These are phyloP conservation scores for Neofelis nebulosa DNA, from an alignment of 2,113 vertebrate genomes.

Conservation along the genomic window DNA sequence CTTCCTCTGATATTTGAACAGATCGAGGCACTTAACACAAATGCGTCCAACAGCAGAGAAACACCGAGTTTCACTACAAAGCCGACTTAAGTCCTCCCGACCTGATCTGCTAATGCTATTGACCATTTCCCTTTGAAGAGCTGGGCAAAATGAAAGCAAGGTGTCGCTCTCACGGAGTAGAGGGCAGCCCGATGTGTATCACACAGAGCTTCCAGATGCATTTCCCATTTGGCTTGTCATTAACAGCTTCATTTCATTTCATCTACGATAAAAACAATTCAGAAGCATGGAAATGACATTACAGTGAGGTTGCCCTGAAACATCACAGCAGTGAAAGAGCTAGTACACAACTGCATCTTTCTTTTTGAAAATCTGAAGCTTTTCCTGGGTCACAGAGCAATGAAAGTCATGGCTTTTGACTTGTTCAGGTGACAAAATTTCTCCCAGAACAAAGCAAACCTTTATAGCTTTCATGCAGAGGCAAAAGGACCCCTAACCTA, in stretches of 20 bases:
- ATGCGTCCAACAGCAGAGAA: conserved; percentile 9
- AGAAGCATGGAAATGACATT: conserved; percentile 72
- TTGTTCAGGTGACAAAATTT: conserved; percentile 36
- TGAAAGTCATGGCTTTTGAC: conserved; percentile 38
- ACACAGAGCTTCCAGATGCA: conserved; percentile 49
- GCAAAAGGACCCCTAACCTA: neutral
- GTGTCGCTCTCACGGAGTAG: conserved; percentile 7
- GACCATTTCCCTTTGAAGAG: conserved; percentile 70
- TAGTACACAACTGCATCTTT: conserved; percentile 33
- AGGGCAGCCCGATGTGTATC: neutral
- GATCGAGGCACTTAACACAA: conserved; percentile 30
- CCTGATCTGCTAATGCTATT: conserved; percentile 74
- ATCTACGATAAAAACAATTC: conserved; percentile 59
- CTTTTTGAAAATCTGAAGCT: conserved; percentile 34
- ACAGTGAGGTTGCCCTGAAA: conserved; percentile 31
- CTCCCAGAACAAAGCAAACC: conserved; percentile 26
- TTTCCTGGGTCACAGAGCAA: conserved; percentile 41
- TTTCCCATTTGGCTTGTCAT: conserved; percentile 64
- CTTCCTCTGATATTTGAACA: neutral
- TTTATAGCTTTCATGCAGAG: conserved; percentile 29
- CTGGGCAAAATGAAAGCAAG: conserved; percentile 64
- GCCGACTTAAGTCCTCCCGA: neutral
- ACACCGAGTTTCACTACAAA: neutral
- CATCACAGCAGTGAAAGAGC: conserved; percentile 28
- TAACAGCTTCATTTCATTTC: conserved; percentile 73